A percentile compares a stretch with the other conserved stretches of the same genome.
Conservation (phyloP, 2,888 invertebrate genomes). For the Apamea sordens region DNA sequence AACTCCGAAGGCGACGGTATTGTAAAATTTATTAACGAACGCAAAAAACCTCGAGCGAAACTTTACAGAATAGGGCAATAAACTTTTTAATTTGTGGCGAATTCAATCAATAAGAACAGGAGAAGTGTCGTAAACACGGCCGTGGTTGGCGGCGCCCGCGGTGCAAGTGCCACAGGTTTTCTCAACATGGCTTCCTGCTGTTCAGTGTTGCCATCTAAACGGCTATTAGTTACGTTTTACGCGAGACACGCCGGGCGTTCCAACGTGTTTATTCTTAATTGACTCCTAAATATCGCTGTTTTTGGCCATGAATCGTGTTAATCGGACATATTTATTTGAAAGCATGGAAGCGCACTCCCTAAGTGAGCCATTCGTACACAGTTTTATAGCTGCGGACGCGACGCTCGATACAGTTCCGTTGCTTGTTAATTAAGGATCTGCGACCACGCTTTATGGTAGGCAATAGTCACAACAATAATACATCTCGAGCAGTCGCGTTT, state of each 20-base stretch:
- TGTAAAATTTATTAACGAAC: conserved; percentile 56
- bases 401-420: conserved; percentile 78
- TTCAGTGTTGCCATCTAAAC: conserved; percentile 82
- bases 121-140: conserved; percentile 81
- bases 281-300: conserved; percentile 87
- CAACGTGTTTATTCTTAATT: conserved; percentile 86
- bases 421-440: conserved; percentile 84
- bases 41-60: conserved; percentile 56
- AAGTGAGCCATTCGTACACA: conserved; percentile 76
- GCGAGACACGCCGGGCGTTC: conserved; percentile 81
- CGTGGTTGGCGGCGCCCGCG: conserved; percentile 75
- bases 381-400: conserved; percentile 67
- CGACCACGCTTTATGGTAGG: conserved; percentile 79
- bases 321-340: conserved; percentile 85
- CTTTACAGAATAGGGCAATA: conserved; percentile 72
- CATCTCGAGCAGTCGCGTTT: conserved; percentile 77
- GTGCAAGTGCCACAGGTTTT: conserved; percentile 77
- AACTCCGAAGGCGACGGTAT: conserved; percentile 52
- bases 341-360: conserved; percentile 73
- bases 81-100: conserved; percentile 81
- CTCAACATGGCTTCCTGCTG: conserved; percentile 85
- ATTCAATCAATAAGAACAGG: conserved; percentile 82
- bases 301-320: conserved; percentile 85
- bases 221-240: conserved; percentile 86
- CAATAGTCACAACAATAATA: conserved; percentile 85